A percentile compares a stretch with the other conserved stretches of the same genome.
These are phyloP conservation scores for Oithona nana DNA, from an alignment of 2,888 invertebrate genomes.

Conservation along the genomic window DNA sequence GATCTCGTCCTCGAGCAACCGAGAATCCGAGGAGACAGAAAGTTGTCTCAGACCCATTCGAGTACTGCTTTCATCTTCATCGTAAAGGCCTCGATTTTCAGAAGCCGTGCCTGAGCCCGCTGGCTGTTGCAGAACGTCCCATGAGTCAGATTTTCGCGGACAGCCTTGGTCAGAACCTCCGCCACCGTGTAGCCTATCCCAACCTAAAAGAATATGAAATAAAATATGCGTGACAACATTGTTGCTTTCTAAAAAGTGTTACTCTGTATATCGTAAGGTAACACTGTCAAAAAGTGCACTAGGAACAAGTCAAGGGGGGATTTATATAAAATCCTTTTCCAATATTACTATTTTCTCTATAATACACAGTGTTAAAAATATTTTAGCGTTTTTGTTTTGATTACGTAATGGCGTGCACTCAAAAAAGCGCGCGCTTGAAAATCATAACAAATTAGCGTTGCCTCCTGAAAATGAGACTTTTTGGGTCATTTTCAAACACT, in stretches of 20 bases:
- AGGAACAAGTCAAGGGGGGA: no score
- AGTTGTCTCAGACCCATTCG: conserved; percentile 54
- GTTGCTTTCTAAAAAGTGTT: no score
- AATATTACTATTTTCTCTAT: no score
- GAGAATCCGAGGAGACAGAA: conserved; percentile 78
- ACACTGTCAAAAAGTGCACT: background rate
- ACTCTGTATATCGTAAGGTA: background rate
- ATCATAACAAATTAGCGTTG: no score
- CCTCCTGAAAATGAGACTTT: no score
- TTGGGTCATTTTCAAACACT: no score
- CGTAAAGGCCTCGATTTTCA: conserved; percentile 20
- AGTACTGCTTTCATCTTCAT: background rate
- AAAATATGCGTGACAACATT: no score
- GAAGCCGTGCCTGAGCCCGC: conserved; percentile 20
- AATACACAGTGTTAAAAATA: no score
- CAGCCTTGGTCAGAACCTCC: conserved; percentile 7
- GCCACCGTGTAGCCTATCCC: conserved; percentile 20
- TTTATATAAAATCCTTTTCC: no score
- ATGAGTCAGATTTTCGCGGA: conserved; percentile 1
- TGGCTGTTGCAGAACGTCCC: background rate
- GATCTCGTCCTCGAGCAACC: conserved; percentile 71
- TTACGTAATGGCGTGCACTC: no score
- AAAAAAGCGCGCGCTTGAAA: no score
- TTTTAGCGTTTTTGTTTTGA: no score
- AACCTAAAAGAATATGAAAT: conserved; percentile 19